A percentile compares a stretch with the other conserved stretches of the same genome.
Conservation (phyloP, 2,888 invertebrate genomes). For the Pheosia gnoma region DNA sequence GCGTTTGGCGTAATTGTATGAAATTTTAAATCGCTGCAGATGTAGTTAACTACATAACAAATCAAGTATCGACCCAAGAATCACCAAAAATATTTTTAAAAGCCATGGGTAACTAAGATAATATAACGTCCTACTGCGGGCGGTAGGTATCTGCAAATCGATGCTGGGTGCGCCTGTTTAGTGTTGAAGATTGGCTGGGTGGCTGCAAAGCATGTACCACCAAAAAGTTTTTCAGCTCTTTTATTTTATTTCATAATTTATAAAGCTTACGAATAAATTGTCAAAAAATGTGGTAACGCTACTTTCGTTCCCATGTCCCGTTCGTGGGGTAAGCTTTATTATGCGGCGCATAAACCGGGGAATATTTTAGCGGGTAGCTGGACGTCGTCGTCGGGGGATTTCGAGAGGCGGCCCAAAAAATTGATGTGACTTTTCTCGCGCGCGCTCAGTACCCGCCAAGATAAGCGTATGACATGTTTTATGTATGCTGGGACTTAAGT, state of each 20-base stretch:
- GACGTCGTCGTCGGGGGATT: conserved; percentile 78
- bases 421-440: conserved; percentile 76
- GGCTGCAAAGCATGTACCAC: too few species aligned
- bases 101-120: too few species aligned
- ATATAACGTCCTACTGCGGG: too few species aligned
- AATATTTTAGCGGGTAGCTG: conserved; percentile 68
- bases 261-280: too few species aligned
- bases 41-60: background rate
- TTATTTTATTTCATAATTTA: too few species aligned
- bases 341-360: conserved; percentile 76
- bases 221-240: too few species aligned
- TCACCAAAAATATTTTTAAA: too few species aligned
- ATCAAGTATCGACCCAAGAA: too few species aligned
- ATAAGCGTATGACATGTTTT: conserved; percentile 67
- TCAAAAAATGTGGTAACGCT: conserved; percentile 7
- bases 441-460: conserved; percentile 54
- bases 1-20: conserved; percentile 21
- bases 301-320: conserved; percentile 32
- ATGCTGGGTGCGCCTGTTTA: too few species aligned
- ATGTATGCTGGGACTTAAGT: conserved; percentile 56
- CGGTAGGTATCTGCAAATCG: too few species aligned
- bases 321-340: conserved; percentile 56
- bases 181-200: too few species aligned
- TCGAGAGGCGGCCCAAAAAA: conserved; percentile 73
- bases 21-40: conserved; percentile 6